Base-by-base conservation (phyloP, 1,140 invertebrate genomes). In the Mya arenaria region DNA sequence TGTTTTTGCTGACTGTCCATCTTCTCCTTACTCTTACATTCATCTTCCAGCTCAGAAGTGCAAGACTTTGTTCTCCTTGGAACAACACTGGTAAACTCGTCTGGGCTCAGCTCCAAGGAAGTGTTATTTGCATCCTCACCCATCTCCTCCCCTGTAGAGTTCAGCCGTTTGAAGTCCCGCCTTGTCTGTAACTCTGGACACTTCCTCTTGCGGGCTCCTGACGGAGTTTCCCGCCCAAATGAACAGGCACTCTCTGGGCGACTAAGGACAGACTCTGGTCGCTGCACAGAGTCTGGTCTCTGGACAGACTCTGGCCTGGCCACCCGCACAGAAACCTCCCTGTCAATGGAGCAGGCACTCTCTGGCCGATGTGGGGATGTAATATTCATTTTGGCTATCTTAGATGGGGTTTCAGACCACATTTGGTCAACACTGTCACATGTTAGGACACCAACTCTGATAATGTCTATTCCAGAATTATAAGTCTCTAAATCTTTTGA, bases 181-280 rank as follows among this genome's bases (percentile, higher is more conserved):
- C 69, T 32, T 23, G 71, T 25, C 32, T 52, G 62, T 1, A 73
- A 30, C 25, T 73, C 79, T 10, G 69, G 66, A 25, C 66, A 73
- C 36, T 82, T 82, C 23, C 79, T 32, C 66, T 82, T 82, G 2
- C 79, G 30, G 15, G 69, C 39, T n/a, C 79, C 79, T 55, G 79
- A 82, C 37, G 79, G 79, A 48, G 79, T 82, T n/a, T 82, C 79
- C 19, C 79, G 25, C n/a, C 79, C 79, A 63, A 41, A 73, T 19
- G 69, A 73, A 37, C 62, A 62, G 30, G 71, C 79, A 63, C 79
- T 82, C 39, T 82, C 79, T 34, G 79, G 69, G 32, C 79, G 56
- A 32, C 56, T 80, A 30, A 60, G 25, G 25, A 48, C 32, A 8
- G 60, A 32, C 41, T 80, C 77, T n/a, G 17, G 25, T 52, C 48